These are phyloP conservation scores for Agrochola lychnidis DNA, from an alignment of 2,888 invertebrate genomes.

Conservation along the genomic window DNA sequence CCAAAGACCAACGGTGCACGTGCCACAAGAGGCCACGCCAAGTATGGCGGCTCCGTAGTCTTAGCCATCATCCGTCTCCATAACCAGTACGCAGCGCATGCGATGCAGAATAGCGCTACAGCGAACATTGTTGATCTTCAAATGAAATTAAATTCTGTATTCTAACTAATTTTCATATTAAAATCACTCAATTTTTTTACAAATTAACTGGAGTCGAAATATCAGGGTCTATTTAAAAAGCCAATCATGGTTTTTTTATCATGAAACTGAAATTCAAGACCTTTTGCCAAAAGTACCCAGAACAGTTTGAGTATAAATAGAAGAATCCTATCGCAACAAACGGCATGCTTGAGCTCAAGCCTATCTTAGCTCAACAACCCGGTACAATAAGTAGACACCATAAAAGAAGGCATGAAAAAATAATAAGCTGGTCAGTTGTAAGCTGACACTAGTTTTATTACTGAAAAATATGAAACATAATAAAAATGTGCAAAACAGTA, in stretches of 20 bases:
- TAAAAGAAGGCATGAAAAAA: too few species aligned
- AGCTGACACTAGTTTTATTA: too few species aligned
- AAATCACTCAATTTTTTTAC: background rate
- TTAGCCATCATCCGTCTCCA: slow-evolving; percentile 67
- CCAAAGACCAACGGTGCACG: slow-evolving; percentile 79
- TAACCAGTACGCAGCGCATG: slow-evolving; percentile 70
- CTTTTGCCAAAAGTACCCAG: background rate
- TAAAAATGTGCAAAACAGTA: too few species aligned
- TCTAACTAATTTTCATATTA: background rate
- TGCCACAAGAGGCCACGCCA: slow-evolving; percentile 77
- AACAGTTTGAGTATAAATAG: background rate
- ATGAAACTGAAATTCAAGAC: background rate
- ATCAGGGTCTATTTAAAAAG: background rate
- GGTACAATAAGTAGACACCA: too few species aligned
- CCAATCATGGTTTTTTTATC: background rate
- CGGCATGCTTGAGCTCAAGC: background rate
- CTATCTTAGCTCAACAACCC: too few species aligned
- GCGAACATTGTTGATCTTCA: slow-evolving; percentile 69
- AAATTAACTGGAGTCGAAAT: background rate
- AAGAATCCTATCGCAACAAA: background rate
- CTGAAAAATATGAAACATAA: too few species aligned
- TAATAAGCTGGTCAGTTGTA: too few species aligned
- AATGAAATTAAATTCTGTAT: background rate
- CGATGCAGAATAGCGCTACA: slow-evolving; percentile 68
- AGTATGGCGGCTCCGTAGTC: slow-evolving; percentile 74